phyloP scores from a whole-genome alignment of 2,797 vertebrate genomes.

The Darevskia nairensis region DNA sequence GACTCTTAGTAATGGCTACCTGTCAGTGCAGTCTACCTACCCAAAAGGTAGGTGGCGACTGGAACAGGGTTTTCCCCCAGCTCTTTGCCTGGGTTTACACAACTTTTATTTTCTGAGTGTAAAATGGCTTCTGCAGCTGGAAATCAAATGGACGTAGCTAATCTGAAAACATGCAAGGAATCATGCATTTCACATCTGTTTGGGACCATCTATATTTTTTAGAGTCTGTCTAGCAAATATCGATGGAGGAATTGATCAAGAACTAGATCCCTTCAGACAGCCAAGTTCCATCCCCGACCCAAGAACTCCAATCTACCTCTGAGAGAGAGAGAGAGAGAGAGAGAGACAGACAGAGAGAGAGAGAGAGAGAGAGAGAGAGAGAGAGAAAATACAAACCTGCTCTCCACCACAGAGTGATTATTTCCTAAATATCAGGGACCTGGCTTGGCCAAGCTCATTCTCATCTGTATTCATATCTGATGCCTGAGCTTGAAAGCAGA shows the following conservation, averaged over 20 bases:
- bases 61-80: not conserved
- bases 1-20: not conserved
- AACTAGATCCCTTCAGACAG: too few relatives aligned
- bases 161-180: not conserved
- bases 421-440: not conserved
- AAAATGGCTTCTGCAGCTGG: not conserved
- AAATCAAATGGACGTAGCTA: not conserved
- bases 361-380: too few relatives aligned
- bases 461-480: constrained; percentile 23
- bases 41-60: not conserved
- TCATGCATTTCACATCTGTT: not conserved
- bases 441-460: not conserved
- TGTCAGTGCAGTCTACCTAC: not conserved
- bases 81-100: not conserved
- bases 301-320: too few relatives aligned
- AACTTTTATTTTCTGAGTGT: not conserved
- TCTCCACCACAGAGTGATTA: not conserved
- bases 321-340: too few relatives aligned
- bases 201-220: not conserved
- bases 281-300: too few relatives aligned
- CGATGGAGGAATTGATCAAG: too few relatives aligned
- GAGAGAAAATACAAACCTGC: not conserved
- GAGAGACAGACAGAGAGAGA: too few relatives aligned
- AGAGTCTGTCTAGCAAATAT: too few relatives aligned
- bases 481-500: constrained; percentile 17